These are phyloP conservation scores for Phrixothrix hirtus DNA, from an alignment of 2,888 invertebrate species.

Conservation along the genomic window DNA sequence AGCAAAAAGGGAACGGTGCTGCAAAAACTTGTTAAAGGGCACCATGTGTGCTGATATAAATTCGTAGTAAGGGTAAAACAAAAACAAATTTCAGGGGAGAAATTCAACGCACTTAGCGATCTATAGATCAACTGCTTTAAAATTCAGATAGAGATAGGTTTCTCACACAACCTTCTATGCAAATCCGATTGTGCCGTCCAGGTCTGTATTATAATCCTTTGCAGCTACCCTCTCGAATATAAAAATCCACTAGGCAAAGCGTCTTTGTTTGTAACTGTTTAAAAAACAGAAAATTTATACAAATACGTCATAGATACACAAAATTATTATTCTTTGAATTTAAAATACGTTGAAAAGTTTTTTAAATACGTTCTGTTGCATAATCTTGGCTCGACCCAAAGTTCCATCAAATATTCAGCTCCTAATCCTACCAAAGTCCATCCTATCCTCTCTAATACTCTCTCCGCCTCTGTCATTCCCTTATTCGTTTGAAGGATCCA, in stretches of 20 bases:
- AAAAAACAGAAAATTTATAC: too few relatives aligned
- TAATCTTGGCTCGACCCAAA: slow-evolving; percentile 27
- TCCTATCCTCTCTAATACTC: slow-evolving; percentile 38
- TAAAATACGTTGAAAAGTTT: slow-evolving; percentile 24
- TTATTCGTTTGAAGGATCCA: slow-evolving; percentile 30
- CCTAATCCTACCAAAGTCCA: slow-evolving; percentile 43
- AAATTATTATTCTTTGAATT: too few relatives aligned
- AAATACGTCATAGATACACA: too few relatives aligned
- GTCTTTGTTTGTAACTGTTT: too few relatives aligned
- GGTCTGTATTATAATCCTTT: slow-evolving; percentile 2
- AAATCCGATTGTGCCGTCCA: slow-evolving; percentile 25
- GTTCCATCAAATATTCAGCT: slow-evolving; percentile 45
- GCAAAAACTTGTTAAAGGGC: slow-evolving; percentile 9
- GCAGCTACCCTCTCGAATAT: background rate
- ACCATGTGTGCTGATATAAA: slow-evolving; percentile 22
- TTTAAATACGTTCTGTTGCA: slow-evolving; percentile 33
- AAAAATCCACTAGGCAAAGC: background rate
- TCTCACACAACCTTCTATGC: slow-evolving; percentile 27
- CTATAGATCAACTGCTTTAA: slow-evolving; percentile 33
- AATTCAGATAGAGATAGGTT: slow-evolving; percentile 33
- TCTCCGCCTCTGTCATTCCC: slow-evolving; percentile 28
- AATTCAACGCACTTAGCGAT: slow-evolving; percentile 25
- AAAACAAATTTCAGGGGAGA: slow-evolving; percentile 31
- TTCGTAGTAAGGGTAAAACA: slow-evolving; percentile 21
- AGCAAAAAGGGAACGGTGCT: too few relatives aligned